Conservation (phyloP, 2,888 invertebrate species). For the Pristionchus entomophagus region DNA sequence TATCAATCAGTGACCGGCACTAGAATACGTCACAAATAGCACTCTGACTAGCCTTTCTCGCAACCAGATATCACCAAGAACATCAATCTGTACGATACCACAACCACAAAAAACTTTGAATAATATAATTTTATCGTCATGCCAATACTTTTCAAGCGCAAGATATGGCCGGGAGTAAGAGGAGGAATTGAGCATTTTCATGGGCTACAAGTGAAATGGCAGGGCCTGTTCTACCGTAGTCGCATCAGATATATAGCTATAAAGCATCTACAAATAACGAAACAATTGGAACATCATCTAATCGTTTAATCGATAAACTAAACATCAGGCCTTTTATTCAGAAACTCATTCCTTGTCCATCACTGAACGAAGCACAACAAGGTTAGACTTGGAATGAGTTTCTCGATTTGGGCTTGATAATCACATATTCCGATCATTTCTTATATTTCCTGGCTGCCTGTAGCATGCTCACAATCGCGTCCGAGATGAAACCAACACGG, state of each 20-base stretch:
- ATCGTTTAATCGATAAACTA: too few species aligned
- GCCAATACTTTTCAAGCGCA: neutral
- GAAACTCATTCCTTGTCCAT: too few species aligned
- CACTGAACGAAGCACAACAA: too few species aligned
- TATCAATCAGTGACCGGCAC: neutral
- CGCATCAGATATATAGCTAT: neutral
- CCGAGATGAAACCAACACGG: slow-evolving; percentile 49
- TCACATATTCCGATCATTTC: too few species aligned
- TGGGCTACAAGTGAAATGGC: neutral
- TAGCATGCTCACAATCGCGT: slow-evolving; percentile 41
- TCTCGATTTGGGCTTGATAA: too few species aligned
- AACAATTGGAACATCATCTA: too few species aligned
- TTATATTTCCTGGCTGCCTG: neutral
- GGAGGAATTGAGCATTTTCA: neutral
- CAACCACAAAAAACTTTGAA: neutral
- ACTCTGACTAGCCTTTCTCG: neutral
- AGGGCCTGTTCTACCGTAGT: neutral
- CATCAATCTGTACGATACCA: neutral
- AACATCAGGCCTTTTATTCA: too few species aligned
- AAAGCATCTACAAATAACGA: neutral
- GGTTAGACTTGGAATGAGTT: too few species aligned
- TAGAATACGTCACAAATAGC: neutral
- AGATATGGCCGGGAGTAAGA: slow-evolving; percentile 13
- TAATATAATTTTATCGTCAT: slow-evolving; percentile 3
- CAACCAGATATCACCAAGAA: neutral